A percentile compares a stretch with the other conserved stretches of the same genome.
Conservation (phyloP, 92 coral and sea anemone genomes). For the Phenganax subtilis region DNA sequence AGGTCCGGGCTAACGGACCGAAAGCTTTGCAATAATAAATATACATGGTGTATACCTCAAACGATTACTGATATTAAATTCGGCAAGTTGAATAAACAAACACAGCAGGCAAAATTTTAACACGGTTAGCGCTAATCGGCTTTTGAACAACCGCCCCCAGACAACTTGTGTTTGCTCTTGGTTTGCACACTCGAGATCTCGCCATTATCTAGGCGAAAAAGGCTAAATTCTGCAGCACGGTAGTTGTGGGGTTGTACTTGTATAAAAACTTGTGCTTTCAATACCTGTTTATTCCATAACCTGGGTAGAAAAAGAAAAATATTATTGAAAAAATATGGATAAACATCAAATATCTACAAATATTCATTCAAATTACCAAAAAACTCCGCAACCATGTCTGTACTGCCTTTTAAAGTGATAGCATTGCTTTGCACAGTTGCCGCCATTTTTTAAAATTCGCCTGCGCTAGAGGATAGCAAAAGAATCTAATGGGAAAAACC, state of each 20-base stretch:
- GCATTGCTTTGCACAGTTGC: slow-evolving; percentile 70
- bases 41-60: too few species aligned
- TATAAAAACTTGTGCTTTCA: background rate
- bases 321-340: background rate
- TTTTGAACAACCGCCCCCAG: background rate
- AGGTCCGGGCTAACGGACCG: too few species aligned
- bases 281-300: slow-evolving; percentile 92
- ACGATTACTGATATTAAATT: too few species aligned
- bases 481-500: background rate
- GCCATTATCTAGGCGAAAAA: background rate
- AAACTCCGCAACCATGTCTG: slow-evolving; percentile 91
- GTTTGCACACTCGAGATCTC: background rate
- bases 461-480: slow-evolving; percentile 31
- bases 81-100: too few species aligned
- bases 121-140: background rate
- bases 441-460: slow-evolving; percentile 79
- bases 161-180: background rate
- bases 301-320: slow-evolving; percentile 49
- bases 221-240: too few species aligned
- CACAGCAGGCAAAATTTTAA: too few species aligned
- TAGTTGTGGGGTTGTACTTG: too few species aligned
- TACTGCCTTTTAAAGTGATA: slow-evolving; percentile 90
- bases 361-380: slow-evolving; percentile 55
- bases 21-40: too few species aligned
- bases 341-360: background rate